Evolutionary conservation across 1,140 invertebrate genomes (phyloP), one percentile per base, ranked within the genome.

Genomic region (Propsilocerus akamusi): DNA sequence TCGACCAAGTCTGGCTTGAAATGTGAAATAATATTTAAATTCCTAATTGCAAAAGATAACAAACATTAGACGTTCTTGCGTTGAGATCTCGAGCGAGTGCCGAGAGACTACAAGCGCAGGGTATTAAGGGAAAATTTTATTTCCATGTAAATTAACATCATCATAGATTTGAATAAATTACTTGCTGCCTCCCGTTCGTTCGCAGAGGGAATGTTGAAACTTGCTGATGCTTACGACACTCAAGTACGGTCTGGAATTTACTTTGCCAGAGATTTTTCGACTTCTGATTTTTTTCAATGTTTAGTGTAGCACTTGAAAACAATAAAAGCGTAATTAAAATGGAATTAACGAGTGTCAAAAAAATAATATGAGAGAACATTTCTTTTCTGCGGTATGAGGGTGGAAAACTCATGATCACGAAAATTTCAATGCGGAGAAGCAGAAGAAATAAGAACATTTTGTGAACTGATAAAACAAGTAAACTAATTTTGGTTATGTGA

Each of bases 151-250:
- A 41, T 41, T 41, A 41, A 14, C 34, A 41, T 41, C 34, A 41
- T 41, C 34, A 41, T 41, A 41, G 34, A 41, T 41, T 41, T 41
- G 34, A 41, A 41, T 41, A 41, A 41, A 41, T 41, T n/a, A n/a
- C n/a, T 41, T 41, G 17, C 34, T 41, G 34, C 34, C 14, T 20
- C n/a, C n/a, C n/a, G n/a, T n/a, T n/a, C n/a, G n/a, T n/a, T n/a
- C n/a, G n/a, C n/a, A n/a, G n/a, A n/a, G n/a, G n/a, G n/a, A n/a
- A n/a, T n/a, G n/a, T n/a, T n/a, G n/a, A n/a, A n/a, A n/a, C n/a
- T n/a, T n/a, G n/a, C n/a, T n/a, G n/a, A n/a, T n/a, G n/a, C n/a
- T n/a, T n/a, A n/a, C n/a, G n/a, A n/a, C n/a, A n/a, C n/a, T n/a
- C n/a, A n/a, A n/a, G n/a, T n/a, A n/a, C n/a, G n/a, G n/a, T n/a